Conservation (phyloP, 2,888 invertebrate species). For the Balanococcus diminutus region DNA sequence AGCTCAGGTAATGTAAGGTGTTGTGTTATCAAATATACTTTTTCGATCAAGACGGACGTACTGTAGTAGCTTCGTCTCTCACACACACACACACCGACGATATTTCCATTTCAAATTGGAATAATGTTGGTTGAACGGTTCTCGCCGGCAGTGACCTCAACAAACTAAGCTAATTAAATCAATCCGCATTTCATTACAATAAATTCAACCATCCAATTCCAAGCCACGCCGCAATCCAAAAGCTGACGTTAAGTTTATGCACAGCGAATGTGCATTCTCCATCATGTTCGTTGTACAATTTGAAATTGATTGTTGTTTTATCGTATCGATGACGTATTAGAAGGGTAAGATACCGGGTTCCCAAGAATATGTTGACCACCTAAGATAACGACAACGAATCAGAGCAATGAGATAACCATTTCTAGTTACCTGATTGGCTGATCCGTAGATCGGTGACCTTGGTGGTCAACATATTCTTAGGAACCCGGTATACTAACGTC, state of each 20-base stretch:
- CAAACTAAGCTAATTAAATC: slow-evolving; percentile 37
- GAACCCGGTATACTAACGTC: no score
- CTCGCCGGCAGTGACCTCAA: neutral
- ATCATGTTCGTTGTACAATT: neutral
- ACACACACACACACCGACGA: neutral
- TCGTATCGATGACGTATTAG: neutral
- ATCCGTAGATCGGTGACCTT: no score
- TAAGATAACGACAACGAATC: no score
- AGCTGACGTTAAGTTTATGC: neutral
- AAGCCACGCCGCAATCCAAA: neutral
- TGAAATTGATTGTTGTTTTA: neutral
- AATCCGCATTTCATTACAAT: slow-evolving; percentile 33
- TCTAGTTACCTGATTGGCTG: no score
- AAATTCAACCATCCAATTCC: neutral
- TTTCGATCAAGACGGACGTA: neutral
- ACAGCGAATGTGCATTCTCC: neutral
- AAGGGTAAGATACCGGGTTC: neutral
- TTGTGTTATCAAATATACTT: no score
- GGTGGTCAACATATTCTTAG: no score
- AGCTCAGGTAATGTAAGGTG: no score
- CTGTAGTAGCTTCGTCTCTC: neutral
- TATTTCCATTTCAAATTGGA: slow-evolving; percentile 34
- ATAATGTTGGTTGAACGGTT: slow-evolving; percentile 8
- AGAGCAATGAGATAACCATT: no score
- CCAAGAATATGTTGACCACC: no score